Conservation (phyloP, 2,888 invertebrate species). For the Nephrocerus scutellatus region DNA sequence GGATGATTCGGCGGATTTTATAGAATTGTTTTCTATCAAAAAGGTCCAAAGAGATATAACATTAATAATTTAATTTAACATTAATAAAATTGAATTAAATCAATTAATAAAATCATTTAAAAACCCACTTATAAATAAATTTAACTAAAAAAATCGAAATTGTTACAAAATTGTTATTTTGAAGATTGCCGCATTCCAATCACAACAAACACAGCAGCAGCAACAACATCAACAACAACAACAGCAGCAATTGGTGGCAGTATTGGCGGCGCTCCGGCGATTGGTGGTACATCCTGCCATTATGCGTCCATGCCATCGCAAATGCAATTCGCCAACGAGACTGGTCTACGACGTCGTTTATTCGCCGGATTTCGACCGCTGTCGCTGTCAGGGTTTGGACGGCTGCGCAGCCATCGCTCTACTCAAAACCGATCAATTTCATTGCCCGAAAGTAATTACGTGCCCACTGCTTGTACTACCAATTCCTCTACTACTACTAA, state of each 20-base stretch:
- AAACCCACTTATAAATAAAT: background rate
- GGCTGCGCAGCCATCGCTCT: slow-evolving; percentile 60
- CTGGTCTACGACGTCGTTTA: slow-evolving; percentile 65
- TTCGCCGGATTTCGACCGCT: slow-evolving; percentile 77
- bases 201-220: slow-evolving; percentile 8
- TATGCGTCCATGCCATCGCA: slow-evolving; percentile 21
- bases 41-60: background rate
- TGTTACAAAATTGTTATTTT: slow-evolving; percentile 13
- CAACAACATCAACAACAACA: slow-evolving; percentile 14
- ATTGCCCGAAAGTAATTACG: slow-evolving; percentile 71
- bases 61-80: background rate
- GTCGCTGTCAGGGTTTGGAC: slow-evolving; percentile 61
- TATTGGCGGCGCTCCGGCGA: slow-evolving; percentile 9
- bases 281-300: slow-evolving; percentile 13
- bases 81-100: background rate
- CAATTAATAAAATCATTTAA: background rate
- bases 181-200: slow-evolving; percentile 35
- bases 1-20: background rate
- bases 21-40: background rate
- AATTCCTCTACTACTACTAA: slow-evolving; percentile 26
- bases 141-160: background rate
- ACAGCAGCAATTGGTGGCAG: slow-evolving; percentile 16
- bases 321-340: slow-evolving; percentile 41
- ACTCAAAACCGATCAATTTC: slow-evolving; percentile 77
- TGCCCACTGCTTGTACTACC: slow-evolving; percentile 29